A percentile compares a stretch with the other conserved stretches of the same genome.
Conservation (phyloP, 2,888 invertebrate species). For the Drosophila heteroneura region DNA sequence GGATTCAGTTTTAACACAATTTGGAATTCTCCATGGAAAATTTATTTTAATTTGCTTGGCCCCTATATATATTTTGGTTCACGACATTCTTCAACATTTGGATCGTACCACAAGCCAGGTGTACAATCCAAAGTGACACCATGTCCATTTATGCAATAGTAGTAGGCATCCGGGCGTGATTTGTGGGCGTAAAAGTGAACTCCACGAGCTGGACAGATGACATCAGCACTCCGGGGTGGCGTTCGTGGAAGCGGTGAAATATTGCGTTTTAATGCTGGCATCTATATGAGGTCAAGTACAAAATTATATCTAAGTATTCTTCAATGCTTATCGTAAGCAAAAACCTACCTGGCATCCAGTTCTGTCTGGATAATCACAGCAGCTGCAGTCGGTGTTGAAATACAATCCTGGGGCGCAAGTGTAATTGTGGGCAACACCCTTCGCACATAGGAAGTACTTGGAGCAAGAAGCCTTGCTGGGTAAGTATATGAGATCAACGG, state of each 20-base stretch:
- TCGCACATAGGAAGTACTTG: slow-evolving; percentile 78
- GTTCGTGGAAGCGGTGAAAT: slow-evolving; percentile 61
- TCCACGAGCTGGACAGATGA: slow-evolving; percentile 75
- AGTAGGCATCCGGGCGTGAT: slow-evolving; percentile 67
- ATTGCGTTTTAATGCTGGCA: slow-evolving; percentile 59
- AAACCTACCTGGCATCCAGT: slow-evolving; percentile 74
- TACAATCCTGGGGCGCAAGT: slow-evolving; percentile 71
- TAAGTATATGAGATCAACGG: slow-evolving; percentile 69
- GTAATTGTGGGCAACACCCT: slow-evolving; percentile 61
- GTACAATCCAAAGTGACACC: slow-evolving; percentile 81
- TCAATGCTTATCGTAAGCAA: not conserved
- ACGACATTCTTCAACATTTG: slow-evolving; percentile 71
- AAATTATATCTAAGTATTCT: not conserved
- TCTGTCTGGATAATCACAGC: slow-evolving; percentile 73
- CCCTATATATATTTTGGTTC: slow-evolving; percentile 60
- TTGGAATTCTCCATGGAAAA: not conserved
- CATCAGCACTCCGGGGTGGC: slow-evolving; percentile 66
- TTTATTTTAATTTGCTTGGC: not conserved
- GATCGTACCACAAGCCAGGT: slow-evolving; percentile 80
- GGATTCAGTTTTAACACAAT: not conserved
- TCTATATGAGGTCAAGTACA: slow-evolving; percentile 44
- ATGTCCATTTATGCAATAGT: slow-evolving; percentile 80
- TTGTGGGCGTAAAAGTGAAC: slow-evolving; percentile 72
- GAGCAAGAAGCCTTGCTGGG: slow-evolving; percentile 74
- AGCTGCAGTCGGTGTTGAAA: slow-evolving; percentile 71